These are phyloP conservation scores for Peromyscus nudipes DNA, from an alignment of 2,797 vertebrate species.

Conservation along the genomic window DNA sequence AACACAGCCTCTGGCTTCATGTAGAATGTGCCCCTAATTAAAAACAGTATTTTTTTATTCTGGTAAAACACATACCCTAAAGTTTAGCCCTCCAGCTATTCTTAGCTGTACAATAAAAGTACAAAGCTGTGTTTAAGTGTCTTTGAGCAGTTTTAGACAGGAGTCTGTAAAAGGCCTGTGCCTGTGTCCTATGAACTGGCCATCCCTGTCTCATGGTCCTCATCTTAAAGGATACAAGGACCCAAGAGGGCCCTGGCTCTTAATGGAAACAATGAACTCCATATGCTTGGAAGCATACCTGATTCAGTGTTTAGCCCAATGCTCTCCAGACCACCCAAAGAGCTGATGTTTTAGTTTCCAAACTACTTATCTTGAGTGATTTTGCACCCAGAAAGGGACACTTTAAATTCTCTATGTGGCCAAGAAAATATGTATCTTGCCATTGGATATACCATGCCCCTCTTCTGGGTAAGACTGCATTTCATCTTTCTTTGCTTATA, in stretches of 20 bases:
- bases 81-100: not conserved
- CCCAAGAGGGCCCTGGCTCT: not conserved
- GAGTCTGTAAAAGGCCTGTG: not conserved
- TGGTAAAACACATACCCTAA: not conserved
- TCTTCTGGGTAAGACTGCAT: not conserved
- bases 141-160: not conserved
- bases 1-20: not conserved
- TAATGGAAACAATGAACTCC: not conserved
- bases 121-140: not conserved
- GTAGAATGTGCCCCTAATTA: not conserved
- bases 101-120: not conserved
- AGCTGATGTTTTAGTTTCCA: not conserved
- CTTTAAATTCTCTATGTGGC: not conserved
- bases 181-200: not conserved
- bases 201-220: not conserved
- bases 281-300: not conserved
- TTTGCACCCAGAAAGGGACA: not conserved
- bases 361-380: not conserved
- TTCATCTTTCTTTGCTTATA: not conserved
- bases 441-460: not conserved
- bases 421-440: not conserved
- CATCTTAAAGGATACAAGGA: not conserved
- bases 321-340: not conserved
- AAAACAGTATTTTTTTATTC: slow-evolving; percentile 5
- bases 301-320: not conserved